Evolutionary conservation across 2,888 invertebrate genomes (phyloP).

Genomic region (Leptinotarsa juncta): DNA sequence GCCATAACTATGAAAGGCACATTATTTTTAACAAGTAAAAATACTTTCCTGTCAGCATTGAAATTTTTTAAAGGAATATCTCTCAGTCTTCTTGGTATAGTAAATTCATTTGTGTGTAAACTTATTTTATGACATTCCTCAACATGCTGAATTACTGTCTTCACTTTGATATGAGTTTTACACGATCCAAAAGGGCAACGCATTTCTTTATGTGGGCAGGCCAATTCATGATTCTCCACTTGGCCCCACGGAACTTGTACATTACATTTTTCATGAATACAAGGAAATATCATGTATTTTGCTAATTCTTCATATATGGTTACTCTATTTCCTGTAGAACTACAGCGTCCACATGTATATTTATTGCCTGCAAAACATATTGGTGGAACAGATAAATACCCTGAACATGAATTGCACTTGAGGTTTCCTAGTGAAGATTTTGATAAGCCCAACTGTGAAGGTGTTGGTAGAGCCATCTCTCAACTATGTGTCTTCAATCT

Average conservation of each 20-base stretch:
- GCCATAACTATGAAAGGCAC: constrained; percentile 24
- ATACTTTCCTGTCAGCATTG: constrained; percentile 21
- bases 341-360: constrained; percentile 31
- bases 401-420: constrained; percentile 25
- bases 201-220: constrained; percentile 28
- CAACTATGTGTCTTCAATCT: not conserved
- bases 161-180: constrained; percentile 7
- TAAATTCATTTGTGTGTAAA: constrained; percentile 6
- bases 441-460: constrained; percentile 15
- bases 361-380: constrained; percentile 21
- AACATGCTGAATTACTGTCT: constrained; percentile 23
- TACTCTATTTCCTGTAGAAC: constrained; percentile 11
- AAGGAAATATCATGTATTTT: constrained; percentile 30
- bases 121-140: constrained; percentile 9
- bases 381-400: constrained; percentile 29
- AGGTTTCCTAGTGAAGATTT: constrained; percentile 10
- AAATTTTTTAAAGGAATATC: constrained; percentile 23
- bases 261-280: constrained; percentile 26
- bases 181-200: constrained; percentile 27
- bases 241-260: constrained; percentile 20
- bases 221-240: constrained; percentile 26
- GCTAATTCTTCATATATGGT: constrained; percentile 35
- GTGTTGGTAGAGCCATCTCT: not conserved
- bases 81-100: constrained; percentile 14
- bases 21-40: constrained; percentile 6